Evolutionary conservation across 2,797 vertebrate genomes (phyloP), one percentile per base, ranked within the genome.

Genomic region (Bryconaethiops microstoma): DNA sequence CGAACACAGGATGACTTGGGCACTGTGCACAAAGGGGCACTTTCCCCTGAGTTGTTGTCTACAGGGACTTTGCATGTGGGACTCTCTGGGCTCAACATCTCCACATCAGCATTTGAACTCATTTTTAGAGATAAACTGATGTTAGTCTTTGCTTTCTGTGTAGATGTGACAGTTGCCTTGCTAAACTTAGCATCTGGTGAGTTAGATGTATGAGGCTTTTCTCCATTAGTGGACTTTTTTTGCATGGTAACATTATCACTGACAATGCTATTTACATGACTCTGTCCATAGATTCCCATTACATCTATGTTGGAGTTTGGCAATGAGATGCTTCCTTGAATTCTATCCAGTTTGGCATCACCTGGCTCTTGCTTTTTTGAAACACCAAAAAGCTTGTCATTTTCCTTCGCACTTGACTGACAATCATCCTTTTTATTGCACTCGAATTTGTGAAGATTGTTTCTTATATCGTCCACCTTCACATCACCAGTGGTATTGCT

Each of bases 11-110:
- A 59, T 69, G 57, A 74, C 72, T 76, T 80, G 71, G 84, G 19
- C 10, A 83, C 81, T 25, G 74, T 35, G 81, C 59, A 67, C 23
- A 25, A 80, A 82, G 78, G n/a, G 23, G 84, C 80, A 12, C 80
- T 86, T 50, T 90, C 86, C 50, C 67, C 82, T 50, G 82, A 83
- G 79, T 59, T 86, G 77, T 42, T 86, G 16, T 45, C 21, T 1
- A 7, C 48, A 7, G 57, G 19, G 1, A 69, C 59, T 86, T 89
- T 90, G 82, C 67, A 63, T 0, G 79, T 7, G 5, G 92, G 89
- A 83, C 91, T 93, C 19, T 92, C 89, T 19, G 91, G 91, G 78
- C 91, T 94, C 71, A 89, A 70, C 93, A 94, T 94, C 80, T 92
- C 92, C 35, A 91, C 89, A 80, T 94, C 92, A 19, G 82, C 48